Conservation (phyloP, 2,113 vertebrate species). For the Agelaius tricolor region DNA sequence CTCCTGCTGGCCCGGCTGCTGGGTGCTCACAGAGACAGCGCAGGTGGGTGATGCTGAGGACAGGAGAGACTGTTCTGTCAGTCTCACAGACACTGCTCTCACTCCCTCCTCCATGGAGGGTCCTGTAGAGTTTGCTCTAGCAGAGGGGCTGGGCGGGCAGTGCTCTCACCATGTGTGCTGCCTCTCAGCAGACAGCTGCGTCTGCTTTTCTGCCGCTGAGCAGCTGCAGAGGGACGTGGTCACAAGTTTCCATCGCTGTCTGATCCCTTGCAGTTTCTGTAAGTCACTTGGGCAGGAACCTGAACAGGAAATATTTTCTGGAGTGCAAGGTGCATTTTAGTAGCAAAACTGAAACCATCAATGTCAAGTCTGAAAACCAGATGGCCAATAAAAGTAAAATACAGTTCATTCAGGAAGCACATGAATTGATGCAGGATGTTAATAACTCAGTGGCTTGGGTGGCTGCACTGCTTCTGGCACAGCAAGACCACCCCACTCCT, state of each 20-base stretch:
- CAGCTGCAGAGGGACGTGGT: neutral
- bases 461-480: neutral
- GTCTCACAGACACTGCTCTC: neutral
- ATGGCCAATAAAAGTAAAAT: constrained; percentile 19
- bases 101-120: neutral
- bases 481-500: neutral
- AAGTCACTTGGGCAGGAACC: neutral
- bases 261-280: neutral
- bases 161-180: neutral
- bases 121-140: accelerated
- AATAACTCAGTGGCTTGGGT: neutral
- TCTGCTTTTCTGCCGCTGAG: neutral
- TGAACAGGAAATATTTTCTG: constrained; percentile 44
- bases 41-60: neutral
- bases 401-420: neutral
- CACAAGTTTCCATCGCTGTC: neutral
- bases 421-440: neutral
- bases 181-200: neutral
- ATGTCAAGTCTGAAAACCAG: constrained; percentile 36
- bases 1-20: accelerated
- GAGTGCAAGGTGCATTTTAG: constrained; percentile 19
- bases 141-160: accelerated
- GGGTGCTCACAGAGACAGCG: accelerated
- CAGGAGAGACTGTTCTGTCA: neutral
- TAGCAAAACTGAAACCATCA: neutral